These are phyloP conservation scores for Antheraea yamamai DNA, from an alignment of 2,888 invertebrate species.

Conservation along the genomic window DNA sequence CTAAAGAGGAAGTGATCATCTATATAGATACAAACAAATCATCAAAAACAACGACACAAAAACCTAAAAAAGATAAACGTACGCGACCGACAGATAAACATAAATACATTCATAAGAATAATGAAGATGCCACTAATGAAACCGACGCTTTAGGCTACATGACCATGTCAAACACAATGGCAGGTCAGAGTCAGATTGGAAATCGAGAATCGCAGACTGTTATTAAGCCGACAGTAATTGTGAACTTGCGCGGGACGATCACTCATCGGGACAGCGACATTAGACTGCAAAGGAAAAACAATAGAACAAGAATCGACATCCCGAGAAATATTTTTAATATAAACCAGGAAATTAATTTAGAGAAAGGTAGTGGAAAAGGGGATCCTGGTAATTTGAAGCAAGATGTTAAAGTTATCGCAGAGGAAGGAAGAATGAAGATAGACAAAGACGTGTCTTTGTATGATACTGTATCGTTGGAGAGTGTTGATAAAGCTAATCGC, in stretches of 20 bases:
- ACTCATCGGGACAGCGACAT: conserved; percentile 68
- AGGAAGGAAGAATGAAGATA: neutral
- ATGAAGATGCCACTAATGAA: neutral
- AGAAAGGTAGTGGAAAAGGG: conserved; percentile 42
- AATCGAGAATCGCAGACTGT: conserved; percentile 74
- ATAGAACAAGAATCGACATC: conserved; percentile 42
- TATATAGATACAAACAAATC: conserved; percentile 53
- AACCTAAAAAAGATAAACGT: conserved; percentile 48
- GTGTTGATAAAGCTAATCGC: conserved; percentile 41
- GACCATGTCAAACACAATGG: conserved; percentile 65
- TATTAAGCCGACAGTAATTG: conserved; percentile 74
- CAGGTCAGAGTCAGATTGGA: conserved; percentile 75
- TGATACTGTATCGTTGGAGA: conserved; percentile 52
- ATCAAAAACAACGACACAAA: conserved; percentile 48
- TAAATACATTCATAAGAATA: conserved; percentile 42
- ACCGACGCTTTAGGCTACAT: conserved; percentile 37
- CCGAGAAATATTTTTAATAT: conserved; percentile 72
- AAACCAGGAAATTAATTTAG: conserved; percentile 72
- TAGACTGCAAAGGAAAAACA: conserved; percentile 56
- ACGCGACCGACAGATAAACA: conserved; percentile 39
- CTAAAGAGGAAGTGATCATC: conserved; percentile 61
- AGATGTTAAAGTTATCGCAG: conserved; percentile 3
- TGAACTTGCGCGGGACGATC: conserved; percentile 70
- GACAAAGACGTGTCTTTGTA: conserved; percentile 63
- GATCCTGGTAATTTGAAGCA: conserved; percentile 46